phyloP scores from a whole-genome alignment of 2,888 invertebrate species.

The Cosmorhoe ocellata region DNA sequence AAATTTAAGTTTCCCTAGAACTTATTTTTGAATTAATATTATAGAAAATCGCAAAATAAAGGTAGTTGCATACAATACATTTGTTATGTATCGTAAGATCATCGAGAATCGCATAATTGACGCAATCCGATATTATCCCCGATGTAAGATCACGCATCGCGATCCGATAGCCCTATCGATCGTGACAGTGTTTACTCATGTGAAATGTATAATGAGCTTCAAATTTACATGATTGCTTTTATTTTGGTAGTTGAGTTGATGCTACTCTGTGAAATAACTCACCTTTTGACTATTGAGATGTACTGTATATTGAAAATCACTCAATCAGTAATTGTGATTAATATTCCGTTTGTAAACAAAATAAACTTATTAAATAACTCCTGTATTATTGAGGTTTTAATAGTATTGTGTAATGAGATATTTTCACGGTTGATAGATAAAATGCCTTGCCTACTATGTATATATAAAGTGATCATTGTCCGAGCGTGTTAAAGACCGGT shows the following conservation, averaged over 20 bases:
- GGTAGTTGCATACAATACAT: constrained; percentile 70
- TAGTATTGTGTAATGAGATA: too few relatives aligned
- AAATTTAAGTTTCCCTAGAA: too few relatives aligned
- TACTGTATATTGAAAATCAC: background rate
- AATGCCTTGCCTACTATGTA: constrained; percentile 62
- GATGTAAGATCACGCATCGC: constrained; percentile 71
- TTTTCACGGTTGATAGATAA: constrained; percentile 47
- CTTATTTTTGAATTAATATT: too few relatives aligned
- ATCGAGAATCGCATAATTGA: constrained; percentile 76
- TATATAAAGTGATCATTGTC: constrained; percentile 80
- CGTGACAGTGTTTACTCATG: constrained; percentile 66
- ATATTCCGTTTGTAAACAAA: too few relatives aligned
- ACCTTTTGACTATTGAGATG: background rate
- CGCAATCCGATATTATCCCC: constrained; percentile 76
- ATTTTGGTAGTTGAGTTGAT: constrained; percentile 43
- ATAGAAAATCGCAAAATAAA: constrained; percentile 55
- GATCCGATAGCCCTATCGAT: constrained; percentile 71
- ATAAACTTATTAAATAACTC: too few relatives aligned
- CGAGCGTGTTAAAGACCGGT: constrained; percentile 80
- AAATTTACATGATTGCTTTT: constrained; percentile 62
- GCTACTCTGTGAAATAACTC: constrained; percentile 14
- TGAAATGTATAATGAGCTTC: constrained; percentile 67
- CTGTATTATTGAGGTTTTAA: too few relatives aligned
- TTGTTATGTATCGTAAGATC: constrained; percentile 75
- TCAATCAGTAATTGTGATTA: background rate